Evolutionary conservation across 2,113 vertebrate species (phyloP).

Genomic region (Chionis minor): DNA sequence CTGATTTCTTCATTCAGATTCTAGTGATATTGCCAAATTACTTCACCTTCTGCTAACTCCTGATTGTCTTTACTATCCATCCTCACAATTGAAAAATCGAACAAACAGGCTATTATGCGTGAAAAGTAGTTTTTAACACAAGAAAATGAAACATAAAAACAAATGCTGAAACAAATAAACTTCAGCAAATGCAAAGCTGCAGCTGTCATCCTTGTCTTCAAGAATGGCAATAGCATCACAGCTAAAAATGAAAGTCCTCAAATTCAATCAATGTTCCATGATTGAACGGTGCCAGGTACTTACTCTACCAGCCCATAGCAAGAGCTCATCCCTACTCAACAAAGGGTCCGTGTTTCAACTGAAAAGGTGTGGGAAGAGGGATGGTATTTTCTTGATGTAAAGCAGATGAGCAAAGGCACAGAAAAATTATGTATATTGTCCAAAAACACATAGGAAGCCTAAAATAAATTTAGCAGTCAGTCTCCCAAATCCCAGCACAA

Average conservation of each 20-base stretch:
- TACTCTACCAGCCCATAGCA: background rate
- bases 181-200: conserved; percentile 17
- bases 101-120: background rate
- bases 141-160: background rate
- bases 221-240: background rate
- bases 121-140: background rate
- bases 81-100: background rate
- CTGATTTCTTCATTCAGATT: conserved; percentile 25
- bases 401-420: background rate
- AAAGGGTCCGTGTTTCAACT: background rate
- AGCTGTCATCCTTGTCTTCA: background rate
- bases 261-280: background rate
- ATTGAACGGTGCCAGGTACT: background rate
- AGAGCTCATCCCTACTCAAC: background rate
- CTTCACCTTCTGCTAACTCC: background rate
- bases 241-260: background rate
- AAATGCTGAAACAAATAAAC: background rate
- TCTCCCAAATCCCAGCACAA: background rate
- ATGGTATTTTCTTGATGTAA: background rate
- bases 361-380: background rate
- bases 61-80: background rate
- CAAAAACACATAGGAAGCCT: background rate
- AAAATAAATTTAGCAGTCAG: background rate
- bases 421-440: background rate
- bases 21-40: background rate